Evolutionary conservation across 1,140 invertebrate species (phyloP), one percentile per base, ranked within the genome.

Genomic region (Zaprionus inermis): DNA sequence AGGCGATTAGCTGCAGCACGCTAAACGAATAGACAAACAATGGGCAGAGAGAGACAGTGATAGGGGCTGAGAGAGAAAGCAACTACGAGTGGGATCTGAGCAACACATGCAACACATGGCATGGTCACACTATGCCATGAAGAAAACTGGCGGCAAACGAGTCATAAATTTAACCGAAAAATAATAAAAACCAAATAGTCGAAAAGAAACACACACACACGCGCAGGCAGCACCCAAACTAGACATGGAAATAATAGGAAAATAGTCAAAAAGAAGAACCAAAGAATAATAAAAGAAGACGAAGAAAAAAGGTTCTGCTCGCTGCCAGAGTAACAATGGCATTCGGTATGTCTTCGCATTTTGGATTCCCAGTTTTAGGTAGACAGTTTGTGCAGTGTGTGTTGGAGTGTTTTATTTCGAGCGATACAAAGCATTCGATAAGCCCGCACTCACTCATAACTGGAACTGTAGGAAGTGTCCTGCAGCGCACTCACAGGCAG

Each of bases 111-210:
- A 70, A 67, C 77, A 80, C 60, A 75, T 75, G 72, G 68, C 67
- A 58, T 54, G 58, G 72, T 64, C 66, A 75, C 72, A 75, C 65
- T 69, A 54, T 24, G 0, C 30, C n/a, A n/a, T 9, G 38, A 44
- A 6, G n/a, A 11, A 56, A 70, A 70, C 66, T 58, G 54, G 46
- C 63, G 75, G 79, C 64, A 79, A 79, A 75, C 80, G 68, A 83
- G 83, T 88, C 83, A 88, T 88, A 88, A 88, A 88, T 88, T 88
- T 89, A 46, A 81, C 73, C 67, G 44, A 81, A 79, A 74, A 83
- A 78, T 58, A 68, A 70, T 69, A 78, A 89, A 89, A 89, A 79
- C 84, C 84, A 88, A 88, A 88, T 88, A 86, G 82, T 86, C 76
- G 76, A 57, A 75, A 78, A 86, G 72, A 36, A 51, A 56, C 38